Evolutionary conservation across 2,797 vertebrate genomes (phyloP).

Genomic region (Pseudochaenichthys georgianus): DNA sequence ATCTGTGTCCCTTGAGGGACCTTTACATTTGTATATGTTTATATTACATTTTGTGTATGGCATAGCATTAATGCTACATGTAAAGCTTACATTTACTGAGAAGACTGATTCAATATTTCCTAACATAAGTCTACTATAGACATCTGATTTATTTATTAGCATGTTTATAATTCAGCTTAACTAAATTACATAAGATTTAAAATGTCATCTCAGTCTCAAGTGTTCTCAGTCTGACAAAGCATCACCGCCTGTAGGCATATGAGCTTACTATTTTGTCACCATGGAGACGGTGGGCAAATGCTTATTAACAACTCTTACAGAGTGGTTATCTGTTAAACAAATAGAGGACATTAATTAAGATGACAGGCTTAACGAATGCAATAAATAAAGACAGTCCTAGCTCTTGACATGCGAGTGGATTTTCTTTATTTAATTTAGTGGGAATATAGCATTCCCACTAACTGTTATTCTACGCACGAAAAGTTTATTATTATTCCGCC

Average conservation of each 20-base stretch:
- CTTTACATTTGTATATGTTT: not conserved
- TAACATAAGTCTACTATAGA: not conserved
- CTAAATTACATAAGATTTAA: constrained; percentile 14
- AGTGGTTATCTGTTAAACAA: constrained; percentile 43
- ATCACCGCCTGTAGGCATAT: constrained; percentile 17
- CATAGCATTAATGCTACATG: not conserved
- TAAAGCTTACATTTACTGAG: not conserved
- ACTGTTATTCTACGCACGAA: no score
- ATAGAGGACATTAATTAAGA: constrained; percentile 41
- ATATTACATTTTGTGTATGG: not conserved
- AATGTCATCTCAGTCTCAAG: constrained; percentile 14
- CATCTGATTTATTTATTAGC: not conserved
- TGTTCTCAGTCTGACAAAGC: constrained; percentile 9
- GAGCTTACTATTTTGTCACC: constrained; percentile 19
- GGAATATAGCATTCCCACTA: no score
- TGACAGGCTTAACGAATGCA: constrained; percentile 30
- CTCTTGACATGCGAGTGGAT: not conserved
- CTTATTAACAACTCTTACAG: constrained; percentile 44
- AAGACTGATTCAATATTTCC: not conserved
- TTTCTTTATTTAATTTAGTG: not conserved
- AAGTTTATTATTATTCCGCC: no score
- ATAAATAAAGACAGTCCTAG: constrained; percentile 32
- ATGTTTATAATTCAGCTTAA: not conserved
- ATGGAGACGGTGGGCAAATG: constrained; percentile 1
- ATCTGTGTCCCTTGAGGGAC: not conserved